A percentile compares a stretch with the other conserved stretches of the same genome.
Conservation (phyloP, 2,888 invertebrate genomes). For the Thereva nobilitata region DNA sequence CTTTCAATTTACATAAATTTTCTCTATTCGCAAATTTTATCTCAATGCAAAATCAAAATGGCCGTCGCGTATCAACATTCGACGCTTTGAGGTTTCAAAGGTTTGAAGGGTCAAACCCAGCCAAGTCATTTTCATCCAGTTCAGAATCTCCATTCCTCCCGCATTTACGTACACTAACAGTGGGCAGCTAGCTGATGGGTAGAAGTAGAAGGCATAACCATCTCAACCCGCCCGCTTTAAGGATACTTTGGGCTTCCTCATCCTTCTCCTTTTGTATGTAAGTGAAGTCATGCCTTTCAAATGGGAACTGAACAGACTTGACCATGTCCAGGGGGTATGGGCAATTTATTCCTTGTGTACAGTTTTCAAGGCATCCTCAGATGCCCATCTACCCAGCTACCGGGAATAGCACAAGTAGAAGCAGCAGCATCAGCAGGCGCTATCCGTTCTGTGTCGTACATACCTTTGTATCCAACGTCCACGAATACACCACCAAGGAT, state of each 20-base stretch:
- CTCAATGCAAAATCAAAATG: constrained; percentile 46
- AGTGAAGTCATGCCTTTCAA: constrained; percentile 47
- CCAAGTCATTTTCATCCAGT: constrained; percentile 44
- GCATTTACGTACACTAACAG: constrained; percentile 25
- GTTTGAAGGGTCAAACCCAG: constrained; percentile 47
- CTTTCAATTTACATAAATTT: constrained; percentile 22
- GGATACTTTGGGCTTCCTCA: constrained; percentile 43
- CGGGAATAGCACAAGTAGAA: constrained; percentile 18
- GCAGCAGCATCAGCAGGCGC: constrained; percentile 29
- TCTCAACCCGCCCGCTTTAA: constrained; percentile 39
- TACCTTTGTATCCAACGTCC: constrained; percentile 37
- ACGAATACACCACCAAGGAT: constrained; percentile 37
- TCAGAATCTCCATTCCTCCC: constrained; percentile 4
- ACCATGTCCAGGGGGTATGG: constrained; percentile 44
- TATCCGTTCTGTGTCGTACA: constrained; percentile 32
- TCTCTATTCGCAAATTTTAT: constrained; percentile 41
- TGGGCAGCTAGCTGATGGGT: constrained; percentile 10
- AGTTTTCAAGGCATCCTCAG: constrained; percentile 44
- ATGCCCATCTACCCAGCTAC: constrained; percentile 42
- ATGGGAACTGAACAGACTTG: constrained; percentile 45
- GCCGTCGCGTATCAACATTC: constrained; percentile 45
- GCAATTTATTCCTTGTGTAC: constrained; percentile 47
- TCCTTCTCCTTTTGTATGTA: constrained; percentile 44
- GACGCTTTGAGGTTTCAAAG: constrained; percentile 46
- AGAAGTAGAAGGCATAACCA: constrained; percentile 41